Base-by-base conservation (phyloP, 2,888 invertebrate genomes). In the Eristalis pertinax region DNA sequence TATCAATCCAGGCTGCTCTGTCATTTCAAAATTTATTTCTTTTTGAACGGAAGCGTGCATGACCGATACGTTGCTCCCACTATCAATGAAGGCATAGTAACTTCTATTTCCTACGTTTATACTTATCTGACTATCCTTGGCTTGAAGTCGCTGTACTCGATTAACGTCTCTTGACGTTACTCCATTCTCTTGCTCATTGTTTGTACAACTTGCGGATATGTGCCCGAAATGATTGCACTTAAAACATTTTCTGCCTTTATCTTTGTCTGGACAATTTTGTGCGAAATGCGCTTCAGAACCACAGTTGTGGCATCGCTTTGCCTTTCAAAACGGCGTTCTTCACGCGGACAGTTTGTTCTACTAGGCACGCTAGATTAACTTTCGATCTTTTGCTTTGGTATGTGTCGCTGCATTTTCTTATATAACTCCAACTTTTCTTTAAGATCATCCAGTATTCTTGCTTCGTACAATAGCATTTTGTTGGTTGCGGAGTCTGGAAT, bases 401-500 rank as follows among this genome's bases (percentile, higher is more conserved):
- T 24, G 13, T 67, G 67, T 38, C 60, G 38, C n/a, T 67, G 67
- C 29, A 29, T 29, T 29, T 29, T 29, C 29, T 29, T 29, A 29
- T 29, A 29, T 29, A 29, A 29, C 29, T 29, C 29, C 29, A 29
- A 29, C 29, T 29, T 29, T 2, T 29, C 29, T 29, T 26, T 29
- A 29, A 29, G 29, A 4, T 29, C 29, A 29, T 29, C 29, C 29
- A 29, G 29, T 29, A 5, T 76, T 41, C 19, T 15, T 22, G 75
- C 60, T 60, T 76, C 67, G 22, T 29, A 76, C 5, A 76, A 22
- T 13, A 76, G 5, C 1, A 19, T 75, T 26, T 75, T 65, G 29
- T 74, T 56, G 26, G 4, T 8, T 32, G 19, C n/a, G 7, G 74
- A 7, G 35, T 65, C 50, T n/a, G 64, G 50, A 19, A 65, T 74